phyloP scores from a whole-genome alignment of 2,797 vertebrate species.

The Poeciliopsis turneri region DNA sequence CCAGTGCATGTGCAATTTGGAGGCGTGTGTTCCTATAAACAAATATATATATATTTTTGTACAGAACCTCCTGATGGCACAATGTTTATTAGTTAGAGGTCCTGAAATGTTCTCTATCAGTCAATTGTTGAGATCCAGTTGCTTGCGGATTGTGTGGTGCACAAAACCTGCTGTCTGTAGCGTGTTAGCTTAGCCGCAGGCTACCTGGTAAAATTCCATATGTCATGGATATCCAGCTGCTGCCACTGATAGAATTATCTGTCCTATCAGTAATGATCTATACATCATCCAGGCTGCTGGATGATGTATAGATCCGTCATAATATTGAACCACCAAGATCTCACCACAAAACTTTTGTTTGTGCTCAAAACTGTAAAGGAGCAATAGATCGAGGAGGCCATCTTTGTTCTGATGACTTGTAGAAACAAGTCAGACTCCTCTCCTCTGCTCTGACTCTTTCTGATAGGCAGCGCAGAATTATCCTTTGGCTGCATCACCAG shows the following conservation, averaged over 20 bases:
- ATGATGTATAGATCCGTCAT: background rate
- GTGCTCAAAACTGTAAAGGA: background rate
- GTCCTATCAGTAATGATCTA: too few relatives aligned
- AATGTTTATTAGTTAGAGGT: background rate
- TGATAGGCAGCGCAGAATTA: constrained; percentile 53
- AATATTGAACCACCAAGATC: background rate
- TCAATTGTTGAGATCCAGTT: background rate
- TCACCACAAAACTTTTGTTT: background rate
- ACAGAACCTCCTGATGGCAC: background rate
- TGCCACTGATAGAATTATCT: background rate
- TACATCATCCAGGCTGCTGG: background rate
- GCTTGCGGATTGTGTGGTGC: background rate
- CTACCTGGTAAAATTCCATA: background rate
- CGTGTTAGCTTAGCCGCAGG: background rate
- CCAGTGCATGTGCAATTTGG: background rate
- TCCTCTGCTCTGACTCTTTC: background rate
- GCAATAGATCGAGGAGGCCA: background rate
- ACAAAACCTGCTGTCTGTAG: background rate
- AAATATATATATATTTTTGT: background rate
- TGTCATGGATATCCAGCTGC: background rate
- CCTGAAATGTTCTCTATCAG: background rate
- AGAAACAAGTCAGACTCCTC: background rate
- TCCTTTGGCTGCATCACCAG: constrained; percentile 38
- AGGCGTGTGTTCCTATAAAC: background rate
- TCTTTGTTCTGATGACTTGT: background rate